Base-by-base conservation (phyloP, 2,113 vertebrate species). In the Leptobrachium ailaonicum region DNA sequence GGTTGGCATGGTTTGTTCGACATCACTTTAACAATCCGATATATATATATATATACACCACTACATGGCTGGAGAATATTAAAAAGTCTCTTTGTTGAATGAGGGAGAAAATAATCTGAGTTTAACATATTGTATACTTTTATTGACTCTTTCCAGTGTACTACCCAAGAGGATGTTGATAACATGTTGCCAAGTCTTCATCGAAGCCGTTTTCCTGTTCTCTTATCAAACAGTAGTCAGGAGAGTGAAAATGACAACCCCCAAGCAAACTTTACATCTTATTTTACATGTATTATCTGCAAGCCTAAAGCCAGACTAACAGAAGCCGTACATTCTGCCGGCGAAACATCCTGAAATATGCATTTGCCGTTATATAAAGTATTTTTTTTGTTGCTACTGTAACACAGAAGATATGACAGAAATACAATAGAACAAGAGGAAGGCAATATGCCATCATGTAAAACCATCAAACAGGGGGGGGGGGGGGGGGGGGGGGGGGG, bases 331-430 rank as follows among this genome's bases (percentile, higher is more conserved):
- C 41, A 20, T 13, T 63, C 64, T 79, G 68, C 12, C 68, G 71
- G 58, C 7, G 40, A 66, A 67, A 63, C 43, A 41, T 66, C 20
- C 41, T 73, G 71, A 80, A 73, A 80, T 73, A 80, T 67, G 78
- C 71, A 80, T 73, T 73, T 12, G 77, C 45, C n/a, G 50, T 79
- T 43, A 72, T 79, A 79, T 54, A 50, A 71, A 63, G 76, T 66
- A 45, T 77, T 76, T 50, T 50, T 50, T 50, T 50, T 50, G 4
- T 50, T 77, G 70, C 20, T 32, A 64, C 72, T n/a, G 44, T 62
- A 13, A 56, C 71, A 54, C 47, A 66, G 45, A 71, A 72, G 64
- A 20, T 43, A 71, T 41, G 70, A 66, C 69, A 77, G 76, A 45
- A 42, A 73, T 73, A 79, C 70, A 79, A 71, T 73, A 41, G 58